These are phyloP conservation scores for Machimus atricapillus DNA, from an alignment of 2,888 invertebrate genomes.

Conservation along the genomic window DNA sequence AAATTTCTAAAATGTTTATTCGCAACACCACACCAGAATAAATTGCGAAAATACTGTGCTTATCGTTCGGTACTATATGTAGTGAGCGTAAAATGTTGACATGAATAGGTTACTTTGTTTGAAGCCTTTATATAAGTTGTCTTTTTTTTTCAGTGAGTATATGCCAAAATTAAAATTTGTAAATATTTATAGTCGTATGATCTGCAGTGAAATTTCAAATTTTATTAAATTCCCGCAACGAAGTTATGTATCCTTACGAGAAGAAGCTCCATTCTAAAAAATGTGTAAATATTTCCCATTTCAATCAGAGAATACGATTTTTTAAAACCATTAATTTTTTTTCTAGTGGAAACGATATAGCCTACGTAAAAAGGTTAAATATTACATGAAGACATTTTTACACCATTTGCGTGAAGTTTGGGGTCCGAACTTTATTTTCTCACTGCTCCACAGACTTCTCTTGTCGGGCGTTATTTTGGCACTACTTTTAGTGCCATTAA, in stretches of 20 bases:
- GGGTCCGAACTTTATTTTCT: conserved; percentile 65
- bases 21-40: too few species aligned
- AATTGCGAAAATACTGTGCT: too few species aligned
- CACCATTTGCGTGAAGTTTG: conserved; percentile 62
- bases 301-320: not conserved
- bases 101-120: not conserved
- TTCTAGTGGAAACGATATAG: conserved; percentile 41
- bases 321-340: not conserved
- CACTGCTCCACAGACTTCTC: conserved; percentile 64
- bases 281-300: not conserved
- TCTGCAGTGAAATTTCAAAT: not conserved
- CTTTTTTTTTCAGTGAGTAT: not conserved
- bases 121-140: not conserved
- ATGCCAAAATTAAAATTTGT: not conserved
- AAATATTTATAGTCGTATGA: not conserved
- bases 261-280: conserved; percentile 4
- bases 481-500: conserved; percentile 61
- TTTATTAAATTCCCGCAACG: not conserved
- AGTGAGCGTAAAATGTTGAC: too few species aligned
- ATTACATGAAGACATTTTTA: conserved; percentile 53
- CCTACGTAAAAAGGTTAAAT: conserved; percentile 18
- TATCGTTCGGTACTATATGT: too few species aligned
- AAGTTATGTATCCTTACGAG: not conserved
- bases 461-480: conserved; percentile 62
- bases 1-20: too few species aligned